Evolutionary conservation across 2,797 vertebrate species (phyloP), one percentile per base, ranked within the genome.

Genomic region (Thalassophryne amazonica): DNA sequence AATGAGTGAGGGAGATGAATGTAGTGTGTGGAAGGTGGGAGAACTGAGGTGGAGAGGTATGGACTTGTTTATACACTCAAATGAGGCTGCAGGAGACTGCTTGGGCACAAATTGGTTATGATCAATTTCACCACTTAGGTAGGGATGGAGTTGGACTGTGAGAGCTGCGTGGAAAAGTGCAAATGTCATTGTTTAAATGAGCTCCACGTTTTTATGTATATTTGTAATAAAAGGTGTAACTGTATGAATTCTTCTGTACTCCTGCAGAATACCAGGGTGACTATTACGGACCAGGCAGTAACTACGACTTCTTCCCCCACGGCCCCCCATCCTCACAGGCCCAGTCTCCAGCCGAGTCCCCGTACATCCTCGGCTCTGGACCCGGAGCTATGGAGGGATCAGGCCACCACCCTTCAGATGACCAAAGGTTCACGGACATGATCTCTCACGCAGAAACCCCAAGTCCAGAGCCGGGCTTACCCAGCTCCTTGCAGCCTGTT

Each of bases 371-470:
- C 35, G 92, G 92, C 79, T 93, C 94, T 6, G 95, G 94, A 22
- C 91, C 94, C 1, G 95, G 94, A 25, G 84, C 90, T 12, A 89
- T 96, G 83, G 96, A 97, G 81, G 89, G 93, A 16, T 90, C 93
- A 1, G 94, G 90, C 53, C 95, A 95, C 66, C 95, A 96, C 80
- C 86, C 93, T 2, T 90, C 93, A 52, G 96, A 98, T 56, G 97
- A 97, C 92, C 95, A 95, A 92, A 92, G 96, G 88, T 98, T 97
- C 89, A 95, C 95, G 85, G 95, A 98, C 92, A 96, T 97, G 94
- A 96, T 97, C 83, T 96, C 95, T 35, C 96, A 95, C 24, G 90
- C 95, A 6, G 96, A 97, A 81, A 94, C 94, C 36, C 96, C 96
- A 22, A 98, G 96, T 79, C 96, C 95, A 0, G 95, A 98, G 78